Evolutionary conservation across 2,888 invertebrate genomes (phyloP).

Genomic region (Drosophila parthenogenetica): DNA sequence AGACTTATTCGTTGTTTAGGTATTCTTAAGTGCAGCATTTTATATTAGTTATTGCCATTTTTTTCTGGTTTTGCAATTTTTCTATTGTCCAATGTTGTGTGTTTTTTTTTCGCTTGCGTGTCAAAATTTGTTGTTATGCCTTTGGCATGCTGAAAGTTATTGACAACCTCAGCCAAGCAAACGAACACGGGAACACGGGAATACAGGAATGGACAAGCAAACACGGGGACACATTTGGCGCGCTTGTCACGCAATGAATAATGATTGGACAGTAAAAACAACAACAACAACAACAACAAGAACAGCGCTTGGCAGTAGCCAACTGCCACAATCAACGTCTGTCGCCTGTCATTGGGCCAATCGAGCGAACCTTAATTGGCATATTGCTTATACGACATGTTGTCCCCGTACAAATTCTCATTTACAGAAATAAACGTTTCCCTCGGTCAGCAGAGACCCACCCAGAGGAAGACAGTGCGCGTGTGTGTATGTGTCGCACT

Average conservation of each 20-base stretch:
- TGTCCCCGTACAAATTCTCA: constrained; percentile 36
- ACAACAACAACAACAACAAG: constrained; percentile 30
- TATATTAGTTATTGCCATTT: background rate
- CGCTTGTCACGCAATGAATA: constrained; percentile 80
- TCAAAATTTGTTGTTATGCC: constrained; percentile 62
- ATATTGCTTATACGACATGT: constrained; percentile 76
- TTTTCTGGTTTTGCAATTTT: constrained; percentile 28
- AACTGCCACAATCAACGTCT: constrained; percentile 60
- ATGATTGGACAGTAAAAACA: constrained; percentile 66
- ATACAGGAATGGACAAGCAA: constrained; percentile 13
- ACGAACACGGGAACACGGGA: constrained; percentile 3
- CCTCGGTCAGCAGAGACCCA: constrained; percentile 3
- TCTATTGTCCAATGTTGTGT: constrained; percentile 32
- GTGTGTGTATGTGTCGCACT: constrained; percentile 43
- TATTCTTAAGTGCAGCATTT: background rate
- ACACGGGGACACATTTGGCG: constrained; percentile 64
- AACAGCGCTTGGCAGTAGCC: constrained; percentile 19
- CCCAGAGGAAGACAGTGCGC: background rate
- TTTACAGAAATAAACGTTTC: constrained; percentile 21
- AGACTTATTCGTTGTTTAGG: background rate
- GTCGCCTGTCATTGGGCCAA: constrained; percentile 67
- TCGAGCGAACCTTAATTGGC: constrained; percentile 74
- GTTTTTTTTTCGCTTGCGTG: constrained; percentile 42
- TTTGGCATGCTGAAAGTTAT: constrained; percentile 69
- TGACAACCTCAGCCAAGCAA: constrained; percentile 56